Evolutionary conservation across 2,797 vertebrate genomes (phyloP).

Genomic region (Gambelia wislizenii): DNA sequence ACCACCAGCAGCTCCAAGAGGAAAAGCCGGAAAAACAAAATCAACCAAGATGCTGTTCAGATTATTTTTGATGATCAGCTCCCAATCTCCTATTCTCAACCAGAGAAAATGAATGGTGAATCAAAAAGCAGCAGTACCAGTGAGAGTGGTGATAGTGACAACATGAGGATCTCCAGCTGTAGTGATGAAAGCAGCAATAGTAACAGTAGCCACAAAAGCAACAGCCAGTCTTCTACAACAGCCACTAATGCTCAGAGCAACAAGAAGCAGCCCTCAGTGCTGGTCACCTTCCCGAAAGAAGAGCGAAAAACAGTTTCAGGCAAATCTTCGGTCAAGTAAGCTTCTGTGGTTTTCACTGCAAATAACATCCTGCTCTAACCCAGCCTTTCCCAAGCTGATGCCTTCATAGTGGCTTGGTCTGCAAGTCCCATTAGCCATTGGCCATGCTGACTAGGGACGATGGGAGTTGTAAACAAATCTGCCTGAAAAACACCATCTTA

Average conservation of each 20-base stretch:
- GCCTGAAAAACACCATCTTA: neutral
- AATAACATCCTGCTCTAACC: too few relatives aligned
- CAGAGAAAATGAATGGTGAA: constrained; percentile 83
- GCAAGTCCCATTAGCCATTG: neutral
- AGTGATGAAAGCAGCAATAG: constrained; percentile 86
- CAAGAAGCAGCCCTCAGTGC: constrained; percentile 91
- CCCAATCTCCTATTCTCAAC: constrained; percentile 82
- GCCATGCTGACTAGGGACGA: neutral
- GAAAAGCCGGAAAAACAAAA: constrained; percentile 87
- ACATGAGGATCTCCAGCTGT: constrained; percentile 86
- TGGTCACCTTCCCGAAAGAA: constrained; percentile 85
- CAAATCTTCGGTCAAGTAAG: constrained; percentile 83
- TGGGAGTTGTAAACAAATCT: neutral
- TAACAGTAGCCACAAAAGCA: constrained; percentile 91
- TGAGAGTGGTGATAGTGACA: constrained; percentile 85
- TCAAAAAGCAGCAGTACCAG: constrained; percentile 86
- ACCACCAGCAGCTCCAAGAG: constrained; percentile 84
- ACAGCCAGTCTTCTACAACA: constrained; percentile 81
- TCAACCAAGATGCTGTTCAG: constrained; percentile 81
- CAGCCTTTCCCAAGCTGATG: neutral
- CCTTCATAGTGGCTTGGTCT: neutral
- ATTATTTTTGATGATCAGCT: constrained; percentile 87
- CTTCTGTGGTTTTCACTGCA: accelerated
- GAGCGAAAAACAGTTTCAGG: constrained; percentile 89
- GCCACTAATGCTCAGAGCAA: constrained; percentile 85